Percentiles rank a stretch among this genome's conserved stretches.
These are phyloP conservation scores for Holothuria glaberrima DNA, from an alignment of 35 echinoderm and acorn worm genomes.

Conservation along the genomic window DNA sequence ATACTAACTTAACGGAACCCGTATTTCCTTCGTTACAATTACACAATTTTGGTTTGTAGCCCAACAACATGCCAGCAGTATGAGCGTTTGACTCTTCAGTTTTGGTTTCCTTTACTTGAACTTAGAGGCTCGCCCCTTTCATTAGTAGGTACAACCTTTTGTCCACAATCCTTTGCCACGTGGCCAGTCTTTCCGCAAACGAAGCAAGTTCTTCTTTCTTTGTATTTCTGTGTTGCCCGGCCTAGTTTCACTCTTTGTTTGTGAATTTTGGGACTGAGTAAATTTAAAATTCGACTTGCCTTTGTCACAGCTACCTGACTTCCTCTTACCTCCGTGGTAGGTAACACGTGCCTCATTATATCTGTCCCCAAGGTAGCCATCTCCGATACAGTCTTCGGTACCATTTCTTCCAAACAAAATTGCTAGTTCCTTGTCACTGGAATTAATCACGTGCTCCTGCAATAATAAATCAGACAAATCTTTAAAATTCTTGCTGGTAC, in stretches of 20 bases:
- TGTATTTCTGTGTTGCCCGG: not conserved
- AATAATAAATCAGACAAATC: conserved; percentile 45
- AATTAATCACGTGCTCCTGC: too few relatives aligned
- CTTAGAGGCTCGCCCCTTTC: conserved; percentile 41
- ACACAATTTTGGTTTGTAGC: too few relatives aligned
- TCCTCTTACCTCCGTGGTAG: too few relatives aligned
- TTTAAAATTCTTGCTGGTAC: conserved; percentile 22
- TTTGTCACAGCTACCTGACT: too few relatives aligned
- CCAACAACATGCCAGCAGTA: not conserved
- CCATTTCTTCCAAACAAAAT: conserved; percentile 57
- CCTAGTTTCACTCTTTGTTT: not conserved
- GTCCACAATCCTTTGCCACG: too few relatives aligned
- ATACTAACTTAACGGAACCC: too few relatives aligned
- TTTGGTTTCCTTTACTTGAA: not conserved
- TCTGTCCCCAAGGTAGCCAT: conserved; percentile 30
- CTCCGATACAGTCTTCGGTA: not conserved
- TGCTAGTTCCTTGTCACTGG: conserved; percentile 19
- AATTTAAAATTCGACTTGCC: too few relatives aligned
- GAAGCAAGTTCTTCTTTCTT: too few relatives aligned
- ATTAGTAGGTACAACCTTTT: not conserved
- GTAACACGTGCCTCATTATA: conserved; percentile 40
- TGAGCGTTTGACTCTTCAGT: not conserved
- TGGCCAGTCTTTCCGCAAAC: too few relatives aligned
- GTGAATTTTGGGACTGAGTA: not conserved
- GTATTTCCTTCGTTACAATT: too few relatives aligned